Percentiles rank a stretch among this genome's conserved stretches.
These are phyloP conservation scores for Ophioninae sp. DNA, from an alignment of 2,888 invertebrate species.

Conservation along the genomic window DNA sequence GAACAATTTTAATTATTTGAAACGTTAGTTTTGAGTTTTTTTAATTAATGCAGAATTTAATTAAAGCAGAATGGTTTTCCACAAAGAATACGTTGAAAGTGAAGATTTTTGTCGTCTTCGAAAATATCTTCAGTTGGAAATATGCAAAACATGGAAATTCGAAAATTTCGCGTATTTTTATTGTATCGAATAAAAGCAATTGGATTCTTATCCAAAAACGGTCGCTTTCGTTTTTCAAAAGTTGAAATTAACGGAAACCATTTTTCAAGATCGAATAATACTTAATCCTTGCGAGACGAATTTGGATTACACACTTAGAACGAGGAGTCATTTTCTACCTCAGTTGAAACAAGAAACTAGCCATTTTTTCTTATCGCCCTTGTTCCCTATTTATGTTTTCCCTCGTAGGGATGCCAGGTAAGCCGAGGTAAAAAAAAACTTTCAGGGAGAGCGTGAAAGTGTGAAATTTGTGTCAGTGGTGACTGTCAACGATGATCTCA, in stretches of 20 bases:
- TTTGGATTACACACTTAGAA: constrained; percentile 43
- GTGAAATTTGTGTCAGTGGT: constrained; percentile 22
- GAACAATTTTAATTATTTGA: too few relatives aligned
- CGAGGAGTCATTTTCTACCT: constrained; percentile 10
- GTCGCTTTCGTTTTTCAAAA: neutral
- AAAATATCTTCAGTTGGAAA: too few relatives aligned
- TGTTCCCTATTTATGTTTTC: constrained; percentile 31
- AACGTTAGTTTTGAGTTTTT: too few relatives aligned
- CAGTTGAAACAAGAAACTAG: constrained; percentile 35
- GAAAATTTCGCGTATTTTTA: too few relatives aligned
- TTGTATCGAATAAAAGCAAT: neutral
- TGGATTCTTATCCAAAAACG: too few relatives aligned
- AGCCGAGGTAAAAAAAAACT: constrained; percentile 5
- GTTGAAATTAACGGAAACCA: neutral
- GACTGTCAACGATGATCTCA: neutral
- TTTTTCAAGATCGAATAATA: constrained; percentile 34
- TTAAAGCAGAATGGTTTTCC: too few relatives aligned
- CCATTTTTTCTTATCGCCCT: constrained; percentile 44
- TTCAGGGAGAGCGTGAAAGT: constrained; percentile 35
- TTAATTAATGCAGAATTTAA: too few relatives aligned
- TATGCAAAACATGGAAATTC: too few relatives aligned
- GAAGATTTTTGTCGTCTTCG: too few relatives aligned
- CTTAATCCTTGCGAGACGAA: constrained; percentile 40
- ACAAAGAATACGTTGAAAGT: too few relatives aligned
- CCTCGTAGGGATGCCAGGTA: neutral